These are phyloP conservation scores for Pipistrellus nathusii DNA, from an alignment of 2,797 vertebrate genomes.

Conservation along the genomic window DNA sequence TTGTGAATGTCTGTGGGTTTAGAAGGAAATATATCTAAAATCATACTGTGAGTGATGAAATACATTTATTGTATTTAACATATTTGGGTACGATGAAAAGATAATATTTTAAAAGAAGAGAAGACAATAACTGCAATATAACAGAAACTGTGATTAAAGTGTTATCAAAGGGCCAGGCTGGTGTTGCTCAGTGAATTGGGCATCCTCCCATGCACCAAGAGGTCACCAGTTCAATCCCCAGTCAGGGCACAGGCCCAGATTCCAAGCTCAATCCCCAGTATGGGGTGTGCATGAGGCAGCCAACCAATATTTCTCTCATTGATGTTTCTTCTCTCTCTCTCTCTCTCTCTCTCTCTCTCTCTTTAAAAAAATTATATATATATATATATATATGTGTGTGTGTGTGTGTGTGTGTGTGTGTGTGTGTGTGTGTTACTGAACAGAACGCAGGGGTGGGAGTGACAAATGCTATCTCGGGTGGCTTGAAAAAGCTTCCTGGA, in stretches of 20 bases:
- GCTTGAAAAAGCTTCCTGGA: background rate
- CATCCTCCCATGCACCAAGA: background rate
- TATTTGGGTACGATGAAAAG: slow-evolving; percentile 5
- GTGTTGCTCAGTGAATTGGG: background rate
- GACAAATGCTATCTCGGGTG: accelerated
- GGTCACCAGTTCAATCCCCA: background rate
- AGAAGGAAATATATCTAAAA: background rate
- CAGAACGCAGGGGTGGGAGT: background rate
- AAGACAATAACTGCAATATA: background rate
- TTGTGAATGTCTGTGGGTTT: background rate
- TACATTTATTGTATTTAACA: background rate
- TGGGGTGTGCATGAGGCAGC: background rate
- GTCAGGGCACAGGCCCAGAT: background rate
- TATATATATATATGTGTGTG: too few species aligned
- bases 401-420: too few species aligned
- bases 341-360: background rate
- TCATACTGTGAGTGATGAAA: background rate
- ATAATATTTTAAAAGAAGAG: background rate
- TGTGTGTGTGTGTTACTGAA: too few species aligned
- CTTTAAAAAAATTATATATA: too few species aligned
- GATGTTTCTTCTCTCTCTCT: background rate
- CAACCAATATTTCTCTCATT: background rate
- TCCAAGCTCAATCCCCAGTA: background rate
- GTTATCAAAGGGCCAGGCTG: background rate
- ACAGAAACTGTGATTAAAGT: background rate